Base-by-base conservation (phyloP, 2,888 invertebrate species). In the Anthophora plumipes region DNA sequence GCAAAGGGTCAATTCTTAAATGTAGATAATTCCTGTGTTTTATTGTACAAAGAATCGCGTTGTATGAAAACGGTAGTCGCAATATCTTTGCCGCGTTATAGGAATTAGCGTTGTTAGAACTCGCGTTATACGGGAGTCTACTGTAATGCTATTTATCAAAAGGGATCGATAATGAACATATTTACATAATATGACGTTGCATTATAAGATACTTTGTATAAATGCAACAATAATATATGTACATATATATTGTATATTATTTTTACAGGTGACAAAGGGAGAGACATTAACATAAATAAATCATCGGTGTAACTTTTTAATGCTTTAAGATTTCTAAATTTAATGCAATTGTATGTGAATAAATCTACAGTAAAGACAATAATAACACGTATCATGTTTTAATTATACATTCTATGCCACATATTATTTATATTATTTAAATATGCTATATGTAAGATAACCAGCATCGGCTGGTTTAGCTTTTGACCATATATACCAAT, bases 201-300 rank as follows among this genome's bases (percentile, higher is more conserved):
- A 4, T 52, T 22, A 52, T 52, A 7, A 54, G 14, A 59, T 20
- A 20, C 8, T 59, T 17, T 9, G 5, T n/a, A n/a, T 8, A 12
- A 43, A 17, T 20, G 17, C 41, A 52, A 12, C 17, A 22, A 14
- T 52, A 39, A 22, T 46, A 41, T n/a, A n/a, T n/a, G n/a, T n/a
- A n/a, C n/a, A n/a, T n/a, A n/a, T 79, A 57, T 43, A 59, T 43
- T 43, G 39, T 37, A 60, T 67, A 37, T 61, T 41, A 50, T 60
- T 91, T 91, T 94, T 68, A 4, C 94, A 97, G 97, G 97, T 97
- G 59, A 97, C 97, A 14, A 98, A 98, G 95, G 98, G 98, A 69
- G 98, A 98, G 94, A 97, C 97, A 3, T 94, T 98, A 87, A 97
- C 97, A 93, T 97, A 95, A 94, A 71, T 25, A 57, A 52, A 59